Evolutionary conservation across 2,888 invertebrate genomes (phyloP).

Genomic region (Alcis repandata): DNA sequence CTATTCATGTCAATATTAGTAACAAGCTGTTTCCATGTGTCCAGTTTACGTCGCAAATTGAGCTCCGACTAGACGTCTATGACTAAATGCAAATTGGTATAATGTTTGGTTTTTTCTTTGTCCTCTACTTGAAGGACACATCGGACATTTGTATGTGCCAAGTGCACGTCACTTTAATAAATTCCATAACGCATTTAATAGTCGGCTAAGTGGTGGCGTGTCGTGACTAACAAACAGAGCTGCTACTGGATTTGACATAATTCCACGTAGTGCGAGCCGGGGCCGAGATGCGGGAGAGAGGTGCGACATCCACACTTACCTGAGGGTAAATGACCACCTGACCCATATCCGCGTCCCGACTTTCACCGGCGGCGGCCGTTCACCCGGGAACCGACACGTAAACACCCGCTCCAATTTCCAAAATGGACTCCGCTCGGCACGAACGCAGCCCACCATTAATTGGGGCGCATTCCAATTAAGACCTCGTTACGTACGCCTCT

Average conservation of each 20-base stretch:
- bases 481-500: constrained; percentile 79
- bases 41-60: constrained; percentile 14
- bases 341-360: constrained; percentile 81
- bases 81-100: constrained; percentile 33
- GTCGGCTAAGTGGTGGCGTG: constrained; percentile 40
- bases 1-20: not conserved
- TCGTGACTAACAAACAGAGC: constrained; percentile 44
- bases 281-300: constrained; percentile 53
- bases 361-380: constrained; percentile 83
- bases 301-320: constrained; percentile 66
- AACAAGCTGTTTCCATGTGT: constrained; percentile 17
- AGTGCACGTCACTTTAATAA: constrained; percentile 43
- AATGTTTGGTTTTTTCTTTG: constrained; percentile 33
- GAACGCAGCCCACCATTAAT: constrained; percentile 76
- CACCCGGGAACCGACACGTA: constrained; percentile 80
- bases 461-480: constrained; percentile 85
- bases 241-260: constrained; percentile 59
- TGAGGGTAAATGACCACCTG: constrained; percentile 84
- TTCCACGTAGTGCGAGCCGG: constrained; percentile 52
- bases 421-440: constrained; percentile 72
- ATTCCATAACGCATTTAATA: constrained; percentile 45
- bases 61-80: constrained; percentile 21
- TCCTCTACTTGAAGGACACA: constrained; percentile 32
- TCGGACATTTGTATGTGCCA: constrained; percentile 40
- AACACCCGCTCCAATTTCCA: constrained; percentile 78